phyloP scores from a whole-genome alignment of 2,113 vertebrate species.

The Varanus salvator region DNA sequence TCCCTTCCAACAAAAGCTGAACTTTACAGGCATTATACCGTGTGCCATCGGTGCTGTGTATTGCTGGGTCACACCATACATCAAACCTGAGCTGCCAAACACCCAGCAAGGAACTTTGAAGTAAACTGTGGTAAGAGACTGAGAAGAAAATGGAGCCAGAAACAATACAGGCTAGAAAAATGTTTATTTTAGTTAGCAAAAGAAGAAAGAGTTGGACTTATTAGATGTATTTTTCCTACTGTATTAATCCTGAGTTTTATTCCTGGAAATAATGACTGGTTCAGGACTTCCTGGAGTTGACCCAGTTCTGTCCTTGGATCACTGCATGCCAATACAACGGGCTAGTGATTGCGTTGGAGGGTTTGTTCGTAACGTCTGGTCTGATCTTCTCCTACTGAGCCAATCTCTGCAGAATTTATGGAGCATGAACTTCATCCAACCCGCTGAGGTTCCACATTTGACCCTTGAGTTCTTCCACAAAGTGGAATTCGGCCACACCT shows the following conservation, averaged over 20 bases:
- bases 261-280: constrained; percentile 61
- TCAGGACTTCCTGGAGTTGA: constrained; percentile 64
- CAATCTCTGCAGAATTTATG: neutral
- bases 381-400: constrained; percentile 17
- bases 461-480: too few species aligned
- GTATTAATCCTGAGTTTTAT: constrained; percentile 56
- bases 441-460: too few species aligned
- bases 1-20: constrained; percentile 71
- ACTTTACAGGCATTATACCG: constrained; percentile 56
- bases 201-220: constrained; percentile 71
- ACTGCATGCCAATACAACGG: constrained; percentile 6
- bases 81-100: constrained; percentile 65
- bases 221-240: constrained; percentile 62
- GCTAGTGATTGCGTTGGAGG: constrained; percentile 49
- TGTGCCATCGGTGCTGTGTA: constrained; percentile 50
- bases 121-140: constrained; percentile 60
- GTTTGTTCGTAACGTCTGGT: constrained; percentile 45
- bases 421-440: too few species aligned
- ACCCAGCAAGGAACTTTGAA: constrained; percentile 69
- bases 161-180: constrained; percentile 76
- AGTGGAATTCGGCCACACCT: neutral
- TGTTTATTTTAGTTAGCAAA: constrained; percentile 71
- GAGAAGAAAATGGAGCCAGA: constrained; percentile 61
- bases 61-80: constrained; percentile 67
- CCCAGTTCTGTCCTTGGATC: constrained; percentile 64